Conservation (phyloP, 1,140 invertebrate genomes). For the Diorhabda sublineata region DNA sequence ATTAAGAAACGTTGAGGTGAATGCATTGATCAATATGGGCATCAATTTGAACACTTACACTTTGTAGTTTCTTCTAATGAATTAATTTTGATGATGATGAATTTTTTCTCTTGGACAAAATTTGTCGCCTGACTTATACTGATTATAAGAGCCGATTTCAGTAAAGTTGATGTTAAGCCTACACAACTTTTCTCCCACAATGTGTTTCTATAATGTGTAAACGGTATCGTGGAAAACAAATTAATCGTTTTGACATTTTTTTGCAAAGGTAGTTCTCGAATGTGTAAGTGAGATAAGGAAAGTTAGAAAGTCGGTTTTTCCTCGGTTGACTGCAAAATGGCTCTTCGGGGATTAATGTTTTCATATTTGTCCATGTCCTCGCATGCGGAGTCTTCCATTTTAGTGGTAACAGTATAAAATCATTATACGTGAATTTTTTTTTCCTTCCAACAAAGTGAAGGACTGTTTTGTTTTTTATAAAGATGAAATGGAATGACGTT, state of each 20-base stretch:
- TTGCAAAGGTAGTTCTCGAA: background rate
- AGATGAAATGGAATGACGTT: too few species aligned
- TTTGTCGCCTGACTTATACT: too few species aligned
- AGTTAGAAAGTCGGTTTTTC: background rate
- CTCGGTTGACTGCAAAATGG: background rate
- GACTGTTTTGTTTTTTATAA: too few species aligned
- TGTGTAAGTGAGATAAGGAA: background rate
- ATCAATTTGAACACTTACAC: too few species aligned
- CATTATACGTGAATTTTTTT: background rate
- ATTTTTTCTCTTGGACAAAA: too few species aligned
- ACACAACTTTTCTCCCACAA: background rate
- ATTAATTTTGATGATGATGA: too few species aligned
- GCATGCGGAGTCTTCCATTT: background rate
- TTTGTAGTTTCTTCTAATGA: too few species aligned
- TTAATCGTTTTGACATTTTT: conserved; percentile 3
- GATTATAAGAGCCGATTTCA: too few species aligned
- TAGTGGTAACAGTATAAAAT: background rate
- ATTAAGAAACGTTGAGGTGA: too few species aligned
- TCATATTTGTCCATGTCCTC: background rate
- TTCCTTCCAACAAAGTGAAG: too few species aligned
- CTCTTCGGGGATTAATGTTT: background rate
- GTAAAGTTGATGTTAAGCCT: too few species aligned
- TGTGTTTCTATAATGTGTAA: background rate
- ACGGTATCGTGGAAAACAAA: background rate
- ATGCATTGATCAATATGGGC: too few species aligned